phyloP scores from a whole-genome alignment of 2,113 vertebrate genomes.

The Carettochelys insculpta region DNA sequence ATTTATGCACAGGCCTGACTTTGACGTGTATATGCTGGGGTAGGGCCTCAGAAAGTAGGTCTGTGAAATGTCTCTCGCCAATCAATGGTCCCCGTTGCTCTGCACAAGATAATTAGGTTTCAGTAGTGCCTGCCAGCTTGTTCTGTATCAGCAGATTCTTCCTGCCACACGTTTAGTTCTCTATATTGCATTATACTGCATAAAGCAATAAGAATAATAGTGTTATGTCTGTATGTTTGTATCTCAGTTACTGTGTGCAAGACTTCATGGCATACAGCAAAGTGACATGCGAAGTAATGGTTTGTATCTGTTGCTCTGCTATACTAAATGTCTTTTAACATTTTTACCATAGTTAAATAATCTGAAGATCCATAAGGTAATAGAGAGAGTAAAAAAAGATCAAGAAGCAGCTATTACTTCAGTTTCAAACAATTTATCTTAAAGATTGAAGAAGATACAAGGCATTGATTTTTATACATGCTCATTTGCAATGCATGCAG shows the following conservation, averaged over 20 bases:
- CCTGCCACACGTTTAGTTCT: neutral
- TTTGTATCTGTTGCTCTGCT: neutral
- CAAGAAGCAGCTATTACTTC: conserved; percentile 74
- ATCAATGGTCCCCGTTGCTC: neutral
- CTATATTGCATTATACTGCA: neutral
- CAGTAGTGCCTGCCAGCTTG: neutral
- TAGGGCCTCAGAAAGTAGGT: neutral
- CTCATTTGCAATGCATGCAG: neutral
- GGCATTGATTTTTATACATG: neutral
- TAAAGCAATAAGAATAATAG: accelerated
- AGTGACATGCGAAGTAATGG: accelerated
- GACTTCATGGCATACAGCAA: neutral
- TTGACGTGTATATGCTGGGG: neutral
- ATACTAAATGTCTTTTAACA: neutral
- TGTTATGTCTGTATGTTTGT: neutral
- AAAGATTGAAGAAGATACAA: conserved; percentile 73
- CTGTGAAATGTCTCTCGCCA: neutral
- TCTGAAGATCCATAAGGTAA: conserved; percentile 66
- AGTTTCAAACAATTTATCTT: conserved; percentile 70
- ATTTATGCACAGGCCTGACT: neutral
- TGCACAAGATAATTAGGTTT: neutral
- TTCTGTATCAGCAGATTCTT: neutral
- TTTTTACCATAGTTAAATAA: conserved; percentile 65
- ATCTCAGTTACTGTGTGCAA: neutral
- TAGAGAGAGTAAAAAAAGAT: conserved; percentile 74